A percentile compares a stretch with the other conserved stretches of the same genome.
Evolutionary conservation across 1,140 invertebrate genomes (phyloP).

Genomic region (Scaptomyza graminum): DNA sequence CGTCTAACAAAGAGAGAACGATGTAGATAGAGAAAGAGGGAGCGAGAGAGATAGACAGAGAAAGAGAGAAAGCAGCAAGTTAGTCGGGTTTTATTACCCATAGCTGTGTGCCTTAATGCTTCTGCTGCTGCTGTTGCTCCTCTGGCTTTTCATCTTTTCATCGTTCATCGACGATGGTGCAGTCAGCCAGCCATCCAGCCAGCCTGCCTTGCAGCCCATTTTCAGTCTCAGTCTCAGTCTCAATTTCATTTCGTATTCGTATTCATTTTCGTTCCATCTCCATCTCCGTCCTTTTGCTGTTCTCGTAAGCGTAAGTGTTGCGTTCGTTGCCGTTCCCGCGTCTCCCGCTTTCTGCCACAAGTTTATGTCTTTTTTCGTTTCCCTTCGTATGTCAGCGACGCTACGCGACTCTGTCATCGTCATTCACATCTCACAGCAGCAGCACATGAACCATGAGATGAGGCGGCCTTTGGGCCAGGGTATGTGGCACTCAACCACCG

Average conservation of each 20-base stretch:
- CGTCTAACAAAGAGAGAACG: neutral
- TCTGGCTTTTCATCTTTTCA: conserved; percentile 77
- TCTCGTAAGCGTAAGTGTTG: conserved; percentile 17
- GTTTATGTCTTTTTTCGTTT: conserved; percentile 69
- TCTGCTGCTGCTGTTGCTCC: conserved; percentile 49
- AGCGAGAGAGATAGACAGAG: conserved; percentile 19
- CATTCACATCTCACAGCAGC: conserved; percentile 10
- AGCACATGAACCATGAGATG: neutral
- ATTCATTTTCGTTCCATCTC: conserved; percentile 18
- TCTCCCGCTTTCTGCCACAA: conserved; percentile 36
- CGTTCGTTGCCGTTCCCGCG: too few relatives aligned
- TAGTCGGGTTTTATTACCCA: conserved; percentile 66
- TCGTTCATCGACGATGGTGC: too few relatives aligned
- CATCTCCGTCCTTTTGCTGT: conserved; percentile 36
- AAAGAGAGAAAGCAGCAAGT: conserved; percentile 39
- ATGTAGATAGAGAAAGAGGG: neutral
- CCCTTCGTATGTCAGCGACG: conserved; percentile 41
- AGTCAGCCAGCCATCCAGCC: neutral
- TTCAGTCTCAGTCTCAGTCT: conserved; percentile 35
- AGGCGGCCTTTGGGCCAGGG: conserved; percentile 10
- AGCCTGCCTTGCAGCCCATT: conserved; percentile 47
- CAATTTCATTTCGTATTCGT: conserved; percentile 36
- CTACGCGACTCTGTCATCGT: conserved; percentile 43
- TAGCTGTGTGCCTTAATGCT: conserved; percentile 43
- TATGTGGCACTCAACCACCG: conserved; percentile 57